These are phyloP conservation scores for Piaya cayana DNA, from an alignment of 2,113 vertebrate genomes.

Conservation along the genomic window DNA sequence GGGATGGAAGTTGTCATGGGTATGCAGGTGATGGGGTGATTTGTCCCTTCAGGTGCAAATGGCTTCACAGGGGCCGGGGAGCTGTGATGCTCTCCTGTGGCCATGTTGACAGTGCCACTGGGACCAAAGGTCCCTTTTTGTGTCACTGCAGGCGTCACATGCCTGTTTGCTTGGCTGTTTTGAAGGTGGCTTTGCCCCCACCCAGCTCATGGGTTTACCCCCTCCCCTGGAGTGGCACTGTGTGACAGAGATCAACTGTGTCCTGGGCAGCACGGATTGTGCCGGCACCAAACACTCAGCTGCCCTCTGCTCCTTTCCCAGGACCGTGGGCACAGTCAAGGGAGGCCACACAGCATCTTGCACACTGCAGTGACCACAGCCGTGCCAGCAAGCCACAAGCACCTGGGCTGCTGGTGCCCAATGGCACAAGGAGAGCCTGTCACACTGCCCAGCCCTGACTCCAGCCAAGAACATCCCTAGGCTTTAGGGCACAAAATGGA, in stretches of 20 bases:
- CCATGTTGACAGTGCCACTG: background rate
- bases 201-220: background rate
- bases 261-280: fast-evolving
- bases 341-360: fast-evolving
- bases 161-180: conserved; percentile 14
- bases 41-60: background rate
- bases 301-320: background rate
- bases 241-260: fast-evolving
- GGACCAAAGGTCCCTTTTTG: conserved; percentile 47
- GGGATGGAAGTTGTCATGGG: background rate
- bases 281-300: fast-evolving
- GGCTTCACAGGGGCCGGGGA: background rate
- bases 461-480: fast-evolving
- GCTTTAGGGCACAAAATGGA: background rate
- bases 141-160: background rate
- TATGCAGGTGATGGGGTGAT: background rate
- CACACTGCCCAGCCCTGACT: fast-evolving
- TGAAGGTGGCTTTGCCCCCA: background rate
- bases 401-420: fast-evolving
- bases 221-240: fast-evolving
- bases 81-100: background rate
- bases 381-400: fast-evolving
- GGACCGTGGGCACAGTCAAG: fast-evolving
- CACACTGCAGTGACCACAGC: fast-evolving
- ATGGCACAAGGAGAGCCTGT: fast-evolving